A percentile compares a stretch with the other conserved stretches of the same genome.
phyloP scores from a whole-genome alignment of 2,888 invertebrate genomes.

The Alloscopus bannaensis region DNA sequence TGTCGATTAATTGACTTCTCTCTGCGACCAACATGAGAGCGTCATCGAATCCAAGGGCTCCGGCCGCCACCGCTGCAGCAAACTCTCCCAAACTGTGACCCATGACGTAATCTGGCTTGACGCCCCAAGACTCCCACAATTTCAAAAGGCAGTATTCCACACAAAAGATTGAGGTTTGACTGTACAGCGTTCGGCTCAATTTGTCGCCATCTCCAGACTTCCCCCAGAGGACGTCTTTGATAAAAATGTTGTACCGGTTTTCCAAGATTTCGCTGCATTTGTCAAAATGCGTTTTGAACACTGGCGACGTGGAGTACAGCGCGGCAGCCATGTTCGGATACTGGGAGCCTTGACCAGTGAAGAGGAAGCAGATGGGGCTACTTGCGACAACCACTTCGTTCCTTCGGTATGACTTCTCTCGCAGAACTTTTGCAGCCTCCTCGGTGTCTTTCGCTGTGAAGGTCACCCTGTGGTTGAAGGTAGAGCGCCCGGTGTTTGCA shows the following conservation, averaged over 20 bases:
- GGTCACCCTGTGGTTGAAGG: conserved; percentile 33
- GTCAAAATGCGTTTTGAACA: conserved; percentile 36
- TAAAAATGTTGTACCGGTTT: conserved; percentile 19
- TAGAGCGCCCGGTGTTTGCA: conserved; percentile 44
- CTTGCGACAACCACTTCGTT: conserved; percentile 6
- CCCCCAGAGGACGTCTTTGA: conserved; percentile 37
- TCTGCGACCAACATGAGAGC: conserved; percentile 55
- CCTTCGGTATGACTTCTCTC: conserved; percentile 13
- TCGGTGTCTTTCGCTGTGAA: conserved; percentile 27
- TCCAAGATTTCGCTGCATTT: conserved; percentile 26
- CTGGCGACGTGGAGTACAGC: conserved; percentile 41
- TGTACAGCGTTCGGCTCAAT: conserved; percentile 10
- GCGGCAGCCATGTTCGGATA: conserved; percentile 49
- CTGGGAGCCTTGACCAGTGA: conserved; percentile 63
- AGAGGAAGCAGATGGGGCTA: conserved; percentile 32
- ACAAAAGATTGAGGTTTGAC: conserved; percentile 8
- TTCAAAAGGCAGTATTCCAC: conserved; percentile 40
- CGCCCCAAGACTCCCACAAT: conserved; percentile 61
- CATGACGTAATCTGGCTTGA: conserved; percentile 54
- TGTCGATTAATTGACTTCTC: conserved; percentile 51
- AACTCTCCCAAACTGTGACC: conserved; percentile 68
- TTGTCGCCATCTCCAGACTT: background rate
- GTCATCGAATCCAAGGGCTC: conserved; percentile 51
- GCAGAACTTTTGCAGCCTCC: conserved; percentile 34
- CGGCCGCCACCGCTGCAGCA: conserved; percentile 54